Evolutionary conservation across 64 coral and sea anemone genomes (phyloP).

Genomic region (Dendronephthya gigantea): DNA sequence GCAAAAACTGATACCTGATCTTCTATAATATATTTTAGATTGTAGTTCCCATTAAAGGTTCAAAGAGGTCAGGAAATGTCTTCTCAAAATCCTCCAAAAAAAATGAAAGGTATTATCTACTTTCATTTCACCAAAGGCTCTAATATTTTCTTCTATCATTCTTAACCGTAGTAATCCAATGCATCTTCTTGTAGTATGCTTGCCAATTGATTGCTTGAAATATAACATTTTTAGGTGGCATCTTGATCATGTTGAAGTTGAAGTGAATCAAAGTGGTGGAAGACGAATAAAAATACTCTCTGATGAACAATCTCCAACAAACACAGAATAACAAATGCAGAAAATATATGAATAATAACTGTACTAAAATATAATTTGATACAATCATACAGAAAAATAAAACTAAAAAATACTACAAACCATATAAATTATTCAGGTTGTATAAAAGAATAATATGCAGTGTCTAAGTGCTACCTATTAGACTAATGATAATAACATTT

Average conservation of each 20-base stretch:
- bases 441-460: too few species aligned
- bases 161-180: too few species aligned
- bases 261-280: not conserved
- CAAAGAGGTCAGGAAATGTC: constrained; percentile 14
- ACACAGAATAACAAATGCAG: not conserved
- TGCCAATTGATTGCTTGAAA: not conserved
- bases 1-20: not conserved
- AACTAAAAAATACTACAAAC: too few species aligned
- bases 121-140: too few species aligned
- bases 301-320: not conserved
- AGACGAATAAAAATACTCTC: not conserved
- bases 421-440: too few species aligned
- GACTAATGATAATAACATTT: too few species aligned
- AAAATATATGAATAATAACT: not conserved
- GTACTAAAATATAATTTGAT: not conserved
- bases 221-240: not conserved
- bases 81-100: not conserved
- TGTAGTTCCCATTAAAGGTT: not conserved
- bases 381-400: too few species aligned
- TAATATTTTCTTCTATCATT: not conserved
- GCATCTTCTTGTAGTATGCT: too few species aligned
- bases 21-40: not conserved
- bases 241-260: constrained; percentile 10
- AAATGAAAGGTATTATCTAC: not conserved
- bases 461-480: too few species aligned